These are phyloP conservation scores for Emydocephalus ijimae DNA, from an alignment of 2,113 vertebrate genomes.

Conservation along the genomic window DNA sequence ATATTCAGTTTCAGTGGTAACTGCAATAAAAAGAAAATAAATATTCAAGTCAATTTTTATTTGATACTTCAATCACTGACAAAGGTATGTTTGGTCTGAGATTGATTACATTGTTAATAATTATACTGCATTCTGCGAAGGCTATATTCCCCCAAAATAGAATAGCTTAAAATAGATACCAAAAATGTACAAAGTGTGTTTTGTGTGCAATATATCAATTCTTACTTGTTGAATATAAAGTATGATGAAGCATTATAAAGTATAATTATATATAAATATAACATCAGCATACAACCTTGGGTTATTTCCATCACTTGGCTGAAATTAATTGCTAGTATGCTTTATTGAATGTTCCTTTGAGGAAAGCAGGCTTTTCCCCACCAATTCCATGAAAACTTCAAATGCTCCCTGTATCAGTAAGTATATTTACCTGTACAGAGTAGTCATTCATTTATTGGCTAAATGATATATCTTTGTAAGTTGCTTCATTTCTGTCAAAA, in stretches of 20 bases:
- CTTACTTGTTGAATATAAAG: background rate
- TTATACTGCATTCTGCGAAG: background rate
- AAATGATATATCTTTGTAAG: background rate
- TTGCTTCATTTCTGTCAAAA: background rate
- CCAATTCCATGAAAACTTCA: background rate
- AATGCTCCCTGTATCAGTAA: background rate
- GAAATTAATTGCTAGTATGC: background rate
- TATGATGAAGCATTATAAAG: background rate
- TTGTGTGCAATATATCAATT: background rate
- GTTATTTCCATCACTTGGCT: background rate
- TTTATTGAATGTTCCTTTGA: no score
- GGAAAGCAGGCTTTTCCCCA: background rate
- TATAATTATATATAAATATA: background rate
- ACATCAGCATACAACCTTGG: background rate
- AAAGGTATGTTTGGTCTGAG: background rate
- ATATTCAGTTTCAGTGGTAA: background rate
- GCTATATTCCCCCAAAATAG: background rate
- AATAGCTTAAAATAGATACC: background rate
- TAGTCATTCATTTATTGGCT: background rate
- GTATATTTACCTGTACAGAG: background rate
- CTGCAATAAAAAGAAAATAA: no score
- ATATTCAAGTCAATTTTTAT: background rate
- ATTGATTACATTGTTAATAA: background rate
- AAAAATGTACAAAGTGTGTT: background rate
- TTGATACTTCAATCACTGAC: background rate